Percentiles rank a stretch among this genome's conserved stretches.
These are phyloP conservation scores for Cheilosia scutellata DNA, from an alignment of 2,888 invertebrate species.

Conservation along the genomic window DNA sequence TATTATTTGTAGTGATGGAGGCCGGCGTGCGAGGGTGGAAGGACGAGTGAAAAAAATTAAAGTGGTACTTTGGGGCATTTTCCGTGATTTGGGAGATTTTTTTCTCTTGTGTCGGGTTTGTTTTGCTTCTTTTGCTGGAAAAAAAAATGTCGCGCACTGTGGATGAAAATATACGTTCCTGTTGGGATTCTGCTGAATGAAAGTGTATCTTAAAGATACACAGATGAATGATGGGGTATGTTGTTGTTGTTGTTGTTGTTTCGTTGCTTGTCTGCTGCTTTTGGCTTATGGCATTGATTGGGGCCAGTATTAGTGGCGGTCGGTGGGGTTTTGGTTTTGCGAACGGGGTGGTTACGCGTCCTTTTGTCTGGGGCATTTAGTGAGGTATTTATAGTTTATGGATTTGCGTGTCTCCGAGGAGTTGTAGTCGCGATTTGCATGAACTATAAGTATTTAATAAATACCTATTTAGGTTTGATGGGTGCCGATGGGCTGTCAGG, in stretches of 20 bases:
- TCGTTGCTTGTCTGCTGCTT: constrained; percentile 11
- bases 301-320: constrained; percentile 43
- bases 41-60: constrained; percentile 47
- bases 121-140: constrained; percentile 52
- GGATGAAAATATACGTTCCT: constrained; percentile 50
- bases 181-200: constrained; percentile 69
- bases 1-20: constrained; percentile 70
- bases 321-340: not conserved
- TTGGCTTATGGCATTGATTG: constrained; percentile 52
- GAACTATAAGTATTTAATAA: not conserved
- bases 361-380: constrained; percentile 51
- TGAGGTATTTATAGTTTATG: constrained; percentile 9
- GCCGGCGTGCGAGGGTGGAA: constrained; percentile 29
- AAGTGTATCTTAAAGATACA: constrained; percentile 74
- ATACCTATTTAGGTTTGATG: not conserved
- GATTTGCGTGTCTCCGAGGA: constrained; percentile 29
- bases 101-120: constrained; percentile 10
- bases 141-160: constrained; percentile 71
- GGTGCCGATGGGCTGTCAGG: too few species aligned
- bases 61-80: constrained; percentile 62
- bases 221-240: constrained; percentile 58
- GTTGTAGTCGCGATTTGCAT: constrained; percentile 8
- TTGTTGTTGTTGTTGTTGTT: constrained; percentile 8
- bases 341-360: constrained; percentile 48
- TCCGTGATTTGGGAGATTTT: constrained; percentile 69